These are phyloP conservation scores for Delphinus delphis DNA, from an alignment of 2,113 vertebrate genomes.

Conservation along the genomic window DNA sequence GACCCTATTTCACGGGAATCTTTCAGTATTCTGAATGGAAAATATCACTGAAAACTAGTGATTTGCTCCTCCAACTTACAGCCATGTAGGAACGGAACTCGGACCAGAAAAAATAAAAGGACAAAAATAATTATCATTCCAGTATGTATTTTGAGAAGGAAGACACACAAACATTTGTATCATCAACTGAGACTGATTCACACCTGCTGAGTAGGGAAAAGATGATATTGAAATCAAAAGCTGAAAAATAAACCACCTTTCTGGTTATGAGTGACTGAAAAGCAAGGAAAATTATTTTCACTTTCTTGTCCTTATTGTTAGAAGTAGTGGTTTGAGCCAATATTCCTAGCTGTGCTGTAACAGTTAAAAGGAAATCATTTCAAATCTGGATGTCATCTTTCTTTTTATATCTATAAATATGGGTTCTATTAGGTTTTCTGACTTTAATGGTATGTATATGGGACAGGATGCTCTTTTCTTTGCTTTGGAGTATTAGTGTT, in stretches of 20 bases:
- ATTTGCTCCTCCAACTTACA: background rate
- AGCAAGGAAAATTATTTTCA: conserved; percentile 44
- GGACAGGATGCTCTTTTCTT: conserved; percentile 46
- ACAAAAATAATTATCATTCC: conserved; percentile 62
- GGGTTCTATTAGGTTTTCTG: background rate
- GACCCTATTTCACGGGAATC: conserved; percentile 65
- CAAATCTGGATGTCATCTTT: conserved; percentile 43
- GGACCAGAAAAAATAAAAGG: background rate
- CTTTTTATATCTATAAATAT: conserved; percentile 49
- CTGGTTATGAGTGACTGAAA: conserved; percentile 13
- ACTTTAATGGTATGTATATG: conserved; percentile 20
- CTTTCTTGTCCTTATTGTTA: conserved; percentile 61
- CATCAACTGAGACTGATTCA: conserved; percentile 55
- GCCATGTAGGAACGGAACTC: conserved; percentile 9
- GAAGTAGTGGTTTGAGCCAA: conserved; percentile 37
- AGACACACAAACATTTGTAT: conserved; percentile 53
- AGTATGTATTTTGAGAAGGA: conserved; percentile 51
- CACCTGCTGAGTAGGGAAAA: conserved; percentile 55
- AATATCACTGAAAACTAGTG: conserved; percentile 55
- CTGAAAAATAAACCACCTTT: conserved; percentile 54
- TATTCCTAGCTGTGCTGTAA: background rate
- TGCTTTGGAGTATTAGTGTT: conserved; percentile 43
- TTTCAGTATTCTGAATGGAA: conserved; percentile 45
- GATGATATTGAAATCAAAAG: conserved; percentile 63
- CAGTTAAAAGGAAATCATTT: conserved; percentile 52